Evolutionary conservation across 2,888 invertebrate species (phyloP), one percentile per base, ranked within the genome.

Genomic region (Papilio demoleus): DNA sequence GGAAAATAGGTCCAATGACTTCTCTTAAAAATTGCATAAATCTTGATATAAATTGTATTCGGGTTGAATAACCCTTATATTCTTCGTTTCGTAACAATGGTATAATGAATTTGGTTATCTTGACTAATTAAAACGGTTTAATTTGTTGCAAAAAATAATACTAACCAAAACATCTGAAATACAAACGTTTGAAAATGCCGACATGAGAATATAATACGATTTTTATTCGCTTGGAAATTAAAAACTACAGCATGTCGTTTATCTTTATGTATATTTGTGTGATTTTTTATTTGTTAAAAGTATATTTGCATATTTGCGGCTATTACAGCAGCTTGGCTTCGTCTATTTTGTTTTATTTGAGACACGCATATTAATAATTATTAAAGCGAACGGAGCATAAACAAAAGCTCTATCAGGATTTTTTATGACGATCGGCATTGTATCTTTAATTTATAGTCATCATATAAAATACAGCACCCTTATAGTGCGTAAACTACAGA

Each of bases 71-170:
- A 65, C 31, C 56, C 19, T 42, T 56, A 22, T 36, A 38, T 36
- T 31, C 12, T 36, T 59, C 11, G n/a, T 40, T 64, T 65, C 2
- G 4, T 9, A 24, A 53, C 40, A 56, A 42, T 22, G 6, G 27
- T 58, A 5, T 42, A 65, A 65, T 65, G 19, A 42, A 11, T 27
- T 42, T 14, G 14, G 17, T 14, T 40, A 56, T 53, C 56, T 36
- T 66, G 38, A 38, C 17, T 19, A 50, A 22, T 60, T 66, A 66
- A 19, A 66, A 60, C 60, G 27, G 38, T 60, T 62, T 45, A 17
- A 42, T 45, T 17, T 42, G 38, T 27, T 24, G 24, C 27, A n/a
- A 14, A 24, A 38, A 27, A 60, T n/a, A 31, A 31, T n/a, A 53
- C 14, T 53, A 24, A 31, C 17, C 17, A 56, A 56, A 56, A 56